Conservation (phyloP, 2,888 invertebrate species). For the Catocala fraxini region DNA sequence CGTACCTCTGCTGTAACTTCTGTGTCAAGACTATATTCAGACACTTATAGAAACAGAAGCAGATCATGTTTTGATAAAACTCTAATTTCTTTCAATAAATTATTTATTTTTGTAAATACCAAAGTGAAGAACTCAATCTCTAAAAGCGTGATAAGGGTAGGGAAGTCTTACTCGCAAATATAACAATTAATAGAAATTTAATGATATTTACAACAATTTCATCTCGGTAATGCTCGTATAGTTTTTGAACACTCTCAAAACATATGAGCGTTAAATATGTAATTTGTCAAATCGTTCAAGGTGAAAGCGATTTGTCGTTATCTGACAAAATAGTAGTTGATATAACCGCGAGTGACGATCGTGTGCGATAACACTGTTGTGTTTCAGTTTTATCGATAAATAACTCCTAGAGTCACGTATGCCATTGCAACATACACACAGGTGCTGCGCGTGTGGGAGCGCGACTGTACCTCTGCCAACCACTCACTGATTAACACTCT, state of each 20-base stretch:
- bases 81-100: too few species aligned
- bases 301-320: slow-evolving; percentile 68
- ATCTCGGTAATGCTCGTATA: too few species aligned
- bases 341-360: slow-evolving; percentile 71
- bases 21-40: too few species aligned
- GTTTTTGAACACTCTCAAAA: too few species aligned
- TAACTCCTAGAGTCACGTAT: slow-evolving; percentile 81
- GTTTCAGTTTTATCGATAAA: slow-evolving; percentile 76
- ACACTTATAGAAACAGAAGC: too few species aligned
- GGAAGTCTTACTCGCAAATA: too few species aligned
- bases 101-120: too few species aligned
- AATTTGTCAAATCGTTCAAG: slow-evolving; percentile 64
- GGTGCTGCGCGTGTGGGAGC: slow-evolving; percentile 50
- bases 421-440: slow-evolving; percentile 64
- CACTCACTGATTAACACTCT: slow-evolving; percentile 20
- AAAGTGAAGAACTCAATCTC: too few species aligned
- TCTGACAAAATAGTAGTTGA: slow-evolving; percentile 69
- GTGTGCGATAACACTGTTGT: slow-evolving; percentile 76
- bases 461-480: slow-evolving; percentile 38
- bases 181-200: too few species aligned
- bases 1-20: neutral
- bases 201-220: too few species aligned
- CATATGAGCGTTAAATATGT: slow-evolving; percentile 11
- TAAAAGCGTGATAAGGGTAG: too few species aligned
- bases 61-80: too few species aligned